Evolutionary conservation across 2,113 vertebrate genomes (phyloP).

Genomic region (Chaetodon trifascialis): DNA sequence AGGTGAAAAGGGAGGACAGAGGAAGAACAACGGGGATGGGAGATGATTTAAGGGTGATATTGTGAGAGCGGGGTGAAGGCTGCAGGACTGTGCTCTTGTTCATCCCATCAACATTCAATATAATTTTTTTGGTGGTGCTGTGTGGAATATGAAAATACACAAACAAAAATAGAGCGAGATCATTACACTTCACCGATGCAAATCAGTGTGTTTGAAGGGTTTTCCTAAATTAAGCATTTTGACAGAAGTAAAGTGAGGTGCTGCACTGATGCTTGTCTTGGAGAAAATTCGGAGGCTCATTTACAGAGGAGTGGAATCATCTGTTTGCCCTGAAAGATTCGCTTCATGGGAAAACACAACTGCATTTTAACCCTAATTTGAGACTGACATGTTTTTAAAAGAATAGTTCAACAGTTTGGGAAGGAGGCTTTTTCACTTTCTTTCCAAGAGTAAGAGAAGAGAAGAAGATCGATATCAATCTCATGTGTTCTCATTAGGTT

Average conservation of each 20-base stretch:
- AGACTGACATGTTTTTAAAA: background rate
- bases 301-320: background rate
- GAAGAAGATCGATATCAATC: background rate
- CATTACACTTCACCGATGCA: background rate
- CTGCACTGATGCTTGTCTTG: background rate
- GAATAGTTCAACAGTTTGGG: background rate
- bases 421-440: background rate
- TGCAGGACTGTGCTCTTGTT: background rate
- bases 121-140: background rate
- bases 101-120: background rate
- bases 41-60: constrained; percentile 2
- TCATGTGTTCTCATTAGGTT: background rate
- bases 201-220: background rate
- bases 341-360: background rate
- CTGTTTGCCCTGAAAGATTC: background rate
- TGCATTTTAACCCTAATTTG: background rate
- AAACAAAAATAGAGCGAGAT: background rate
- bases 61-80: background rate
- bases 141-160: background rate
- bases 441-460: background rate
- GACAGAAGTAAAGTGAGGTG: background rate
- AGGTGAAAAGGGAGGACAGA: constrained; percentile 20
- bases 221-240: background rate
- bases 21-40: background rate
- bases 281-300: background rate